Percentiles rank a stretch among this genome's conserved stretches.
Conservation (phyloP, 2,888 invertebrate genomes). For the Philereme vetulata region DNA sequence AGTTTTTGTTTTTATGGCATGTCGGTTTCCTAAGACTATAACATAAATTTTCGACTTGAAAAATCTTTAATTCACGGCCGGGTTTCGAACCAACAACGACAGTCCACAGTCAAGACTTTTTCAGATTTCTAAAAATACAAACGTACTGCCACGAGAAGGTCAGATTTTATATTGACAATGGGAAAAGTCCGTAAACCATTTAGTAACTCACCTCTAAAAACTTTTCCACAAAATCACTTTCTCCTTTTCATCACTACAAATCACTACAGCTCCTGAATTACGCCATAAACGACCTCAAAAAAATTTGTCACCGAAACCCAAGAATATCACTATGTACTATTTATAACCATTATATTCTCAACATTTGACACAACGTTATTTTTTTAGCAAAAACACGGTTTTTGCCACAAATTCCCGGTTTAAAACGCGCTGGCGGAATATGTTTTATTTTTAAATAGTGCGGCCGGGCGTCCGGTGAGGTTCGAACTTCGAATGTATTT, state of each 20-base stretch:
- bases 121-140: conserved; percentile 28
- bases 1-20: too few relatives aligned
- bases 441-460: conserved; percentile 73
- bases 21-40: too few relatives aligned
- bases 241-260: conserved; percentile 56
- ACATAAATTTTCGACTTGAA: too few relatives aligned
- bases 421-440: conserved; percentile 37
- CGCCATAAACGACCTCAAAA: conserved; percentile 46
- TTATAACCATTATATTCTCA: conserved; percentile 60
- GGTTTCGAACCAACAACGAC: too few relatives aligned
- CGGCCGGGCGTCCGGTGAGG: conserved; percentile 68
- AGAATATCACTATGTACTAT: conserved; percentile 58
- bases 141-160: conserved; percentile 7
- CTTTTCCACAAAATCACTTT: conserved; percentile 42
- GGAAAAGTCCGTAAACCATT: not conserved
- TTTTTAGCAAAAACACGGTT: conserved; percentile 32
- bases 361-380: conserved; percentile 21
- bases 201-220: conserved; percentile 13
- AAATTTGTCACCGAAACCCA: conserved; percentile 67
- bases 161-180: conserved; percentile 2
- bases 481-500: conserved; percentile 78
- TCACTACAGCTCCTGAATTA: conserved; percentile 40
- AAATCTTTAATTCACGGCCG: too few relatives aligned
- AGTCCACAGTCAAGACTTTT: not conserved
- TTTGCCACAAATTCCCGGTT: conserved; percentile 35